These are phyloP conservation scores for Amphibalanus amphitrite DNA, from an alignment of 1,140 invertebrate species.

Conservation along the genomic window DNA sequence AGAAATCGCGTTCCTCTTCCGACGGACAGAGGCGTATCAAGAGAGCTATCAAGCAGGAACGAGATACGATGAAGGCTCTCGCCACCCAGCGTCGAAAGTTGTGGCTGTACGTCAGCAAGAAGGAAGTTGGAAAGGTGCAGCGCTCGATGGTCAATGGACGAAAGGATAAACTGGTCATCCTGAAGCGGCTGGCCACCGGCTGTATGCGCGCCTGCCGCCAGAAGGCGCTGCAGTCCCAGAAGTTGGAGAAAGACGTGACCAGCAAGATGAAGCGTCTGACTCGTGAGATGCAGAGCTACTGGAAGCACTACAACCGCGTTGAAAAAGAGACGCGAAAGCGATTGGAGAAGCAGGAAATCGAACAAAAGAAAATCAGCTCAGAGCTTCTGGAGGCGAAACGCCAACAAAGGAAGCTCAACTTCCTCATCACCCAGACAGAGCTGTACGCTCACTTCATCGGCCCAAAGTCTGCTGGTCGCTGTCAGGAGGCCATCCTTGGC, in stretches of 20 bases:
- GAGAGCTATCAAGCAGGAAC: neutral
- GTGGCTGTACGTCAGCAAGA: slow-evolving; percentile 79
- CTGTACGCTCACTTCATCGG: slow-evolving; percentile 96
- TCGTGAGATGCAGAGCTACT: slow-evolving; percentile 78
- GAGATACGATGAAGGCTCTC: slow-evolving; percentile 7
- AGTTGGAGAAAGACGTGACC: slow-evolving; percentile 69
- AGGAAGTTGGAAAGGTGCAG: slow-evolving; percentile 77
- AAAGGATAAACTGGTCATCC: slow-evolving; percentile 70
- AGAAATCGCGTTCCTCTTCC: neutral
- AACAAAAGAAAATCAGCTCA: slow-evolving; percentile 76
- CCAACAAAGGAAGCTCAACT: slow-evolving; percentile 88
- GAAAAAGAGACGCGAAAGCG: slow-evolving; percentile 71
- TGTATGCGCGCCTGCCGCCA: slow-evolving; percentile 72
- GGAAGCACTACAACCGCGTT: slow-evolving; percentile 81
- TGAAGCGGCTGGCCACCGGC: slow-evolving; percentile 67
- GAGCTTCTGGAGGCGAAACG: slow-evolving; percentile 87
- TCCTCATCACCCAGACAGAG: slow-evolving; percentile 91
- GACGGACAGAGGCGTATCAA: neutral
- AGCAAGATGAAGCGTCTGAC: slow-evolving; percentile 69
- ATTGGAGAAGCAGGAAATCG: slow-evolving; percentile 84
- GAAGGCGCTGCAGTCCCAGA: slow-evolving; percentile 60
- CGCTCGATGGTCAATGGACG: slow-evolving; percentile 65
- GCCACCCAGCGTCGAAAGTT: slow-evolving; percentile 51
- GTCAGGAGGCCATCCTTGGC: slow-evolving; percentile 53
- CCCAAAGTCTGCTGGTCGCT: slow-evolving; percentile 46